These are phyloP conservation scores for Otolemur garnettii DNA, from an alignment of 2,113 vertebrate species.

Conservation along the genomic window DNA sequence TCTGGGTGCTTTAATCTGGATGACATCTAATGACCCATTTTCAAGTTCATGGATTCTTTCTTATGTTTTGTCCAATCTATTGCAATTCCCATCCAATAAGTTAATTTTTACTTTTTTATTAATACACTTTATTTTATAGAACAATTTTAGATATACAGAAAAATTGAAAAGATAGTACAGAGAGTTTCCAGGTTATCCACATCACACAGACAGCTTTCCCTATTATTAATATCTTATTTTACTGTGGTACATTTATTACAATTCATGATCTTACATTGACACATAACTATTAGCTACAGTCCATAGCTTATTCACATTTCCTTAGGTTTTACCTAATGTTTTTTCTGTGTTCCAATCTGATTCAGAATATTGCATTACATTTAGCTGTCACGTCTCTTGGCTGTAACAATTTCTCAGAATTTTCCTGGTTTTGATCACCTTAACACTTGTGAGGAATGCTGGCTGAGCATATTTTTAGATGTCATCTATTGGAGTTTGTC, in stretches of 20 bases:
- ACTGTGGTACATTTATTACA: neutral
- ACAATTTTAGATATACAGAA: neutral
- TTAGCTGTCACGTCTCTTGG: neutral
- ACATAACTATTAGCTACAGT: neutral
- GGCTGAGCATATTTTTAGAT: neutral
- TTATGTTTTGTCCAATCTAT: neutral
- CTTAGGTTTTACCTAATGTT: neutral
- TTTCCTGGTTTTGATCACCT: neutral
- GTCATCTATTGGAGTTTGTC: neutral
- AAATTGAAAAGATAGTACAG: neutral
- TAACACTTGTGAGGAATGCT: neutral
- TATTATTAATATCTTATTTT: neutral
- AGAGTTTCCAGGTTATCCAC: neutral
- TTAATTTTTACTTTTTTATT: neutral
- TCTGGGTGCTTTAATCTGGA: neutral
- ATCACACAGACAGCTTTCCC: neutral
- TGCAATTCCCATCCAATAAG: neutral
- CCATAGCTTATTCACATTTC: neutral
- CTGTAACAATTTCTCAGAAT: neutral
- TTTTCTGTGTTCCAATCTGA: neutral
- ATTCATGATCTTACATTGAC: neutral
- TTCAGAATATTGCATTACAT: neutral
- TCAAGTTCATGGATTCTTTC: neutral
- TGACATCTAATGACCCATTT: neutral
- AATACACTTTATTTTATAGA: neutral